phyloP scores from a whole-genome alignment of 2,888 invertebrate genomes.

The Nymphalis c-album region DNA sequence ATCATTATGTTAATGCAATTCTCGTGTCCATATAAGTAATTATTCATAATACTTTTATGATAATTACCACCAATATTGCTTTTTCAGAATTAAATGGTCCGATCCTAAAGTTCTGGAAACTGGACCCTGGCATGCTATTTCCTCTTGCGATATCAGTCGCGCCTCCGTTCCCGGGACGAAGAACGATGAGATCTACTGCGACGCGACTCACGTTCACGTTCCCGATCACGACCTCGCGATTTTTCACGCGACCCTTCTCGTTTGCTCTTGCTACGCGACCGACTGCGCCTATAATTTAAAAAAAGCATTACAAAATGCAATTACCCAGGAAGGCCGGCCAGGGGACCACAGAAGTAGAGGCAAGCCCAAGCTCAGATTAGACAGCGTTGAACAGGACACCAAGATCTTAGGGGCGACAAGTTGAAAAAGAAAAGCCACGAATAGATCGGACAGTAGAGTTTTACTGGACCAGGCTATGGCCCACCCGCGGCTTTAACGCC shows the following conservation, averaged over 20 bases:
- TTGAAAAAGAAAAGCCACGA: too few species aligned
- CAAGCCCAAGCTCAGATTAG: too few species aligned
- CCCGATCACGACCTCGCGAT: conserved; percentile 51
- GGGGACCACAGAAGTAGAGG: too few species aligned
- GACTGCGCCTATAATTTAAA: conserved; percentile 44
- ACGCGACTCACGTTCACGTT: conserved; percentile 58
- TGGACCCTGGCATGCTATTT: background rate
- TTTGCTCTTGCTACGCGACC: conserved; percentile 61
- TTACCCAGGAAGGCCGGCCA: too few species aligned
- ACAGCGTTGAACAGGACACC: too few species aligned
- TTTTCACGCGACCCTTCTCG: conserved; percentile 54
- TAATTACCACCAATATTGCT: too few species aligned
- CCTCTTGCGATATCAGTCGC: conserved; percentile 52
- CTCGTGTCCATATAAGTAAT: background rate
- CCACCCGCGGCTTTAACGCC: too few species aligned
- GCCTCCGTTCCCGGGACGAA: conserved; percentile 63
- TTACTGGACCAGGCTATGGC: too few species aligned
- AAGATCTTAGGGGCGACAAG: too few species aligned
- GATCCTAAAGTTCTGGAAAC: background rate
- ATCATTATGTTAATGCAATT: background rate
- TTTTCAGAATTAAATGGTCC: too few species aligned
- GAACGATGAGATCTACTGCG: conserved; percentile 71
- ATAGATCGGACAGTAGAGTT: too few species aligned
- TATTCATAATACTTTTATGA: too few species aligned
- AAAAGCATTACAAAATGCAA: background rate